A percentile compares a stretch with the other conserved stretches of the same genome.
phyloP scores from a whole-genome alignment of 2,797 vertebrate genomes.

The Allenopithecus nigroviridis region DNA sequence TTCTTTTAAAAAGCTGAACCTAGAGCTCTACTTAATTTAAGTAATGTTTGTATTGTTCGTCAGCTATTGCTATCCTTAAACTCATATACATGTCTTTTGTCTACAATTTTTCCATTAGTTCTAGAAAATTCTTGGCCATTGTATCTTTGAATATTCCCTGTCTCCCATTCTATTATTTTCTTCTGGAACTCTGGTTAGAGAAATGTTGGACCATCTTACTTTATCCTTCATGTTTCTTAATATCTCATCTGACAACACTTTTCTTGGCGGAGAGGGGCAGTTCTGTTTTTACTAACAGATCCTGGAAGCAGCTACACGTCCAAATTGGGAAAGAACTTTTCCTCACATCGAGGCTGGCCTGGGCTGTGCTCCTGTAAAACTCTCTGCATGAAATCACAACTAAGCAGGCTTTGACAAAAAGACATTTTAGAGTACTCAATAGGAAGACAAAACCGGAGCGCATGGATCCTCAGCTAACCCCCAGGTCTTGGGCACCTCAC shows the following conservation, averaged over 20 bases:
- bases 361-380: not conserved
- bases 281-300: slow-evolving; percentile 33
- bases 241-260: not conserved
- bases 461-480: not conserved
- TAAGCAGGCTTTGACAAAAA: not conserved
- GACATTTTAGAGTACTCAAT: not conserved
- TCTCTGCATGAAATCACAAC: not conserved
- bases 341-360: not conserved
- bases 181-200: not conserved
- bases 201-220: not conserved
- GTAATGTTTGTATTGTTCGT: not conserved
- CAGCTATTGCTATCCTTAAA: not conserved
- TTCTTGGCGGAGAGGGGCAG: not conserved
- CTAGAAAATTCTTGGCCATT: not conserved
- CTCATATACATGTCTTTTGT: not conserved
- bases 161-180: not conserved
- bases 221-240: not conserved
- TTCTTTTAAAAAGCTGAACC: not conserved
- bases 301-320: slow-evolving; percentile 38
- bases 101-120: not conserved
- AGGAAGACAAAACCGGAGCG: not conserved
- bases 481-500: not conserved
- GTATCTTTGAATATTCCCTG: not conserved
- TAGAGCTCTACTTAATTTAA: not conserved
- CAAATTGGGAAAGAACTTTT: slow-evolving; percentile 58